Percentiles rank a stretch among this genome's conserved stretches.
Conservation (phyloP, 92 coral and sea anemone genomes). For the Porites lobata region DNA sequence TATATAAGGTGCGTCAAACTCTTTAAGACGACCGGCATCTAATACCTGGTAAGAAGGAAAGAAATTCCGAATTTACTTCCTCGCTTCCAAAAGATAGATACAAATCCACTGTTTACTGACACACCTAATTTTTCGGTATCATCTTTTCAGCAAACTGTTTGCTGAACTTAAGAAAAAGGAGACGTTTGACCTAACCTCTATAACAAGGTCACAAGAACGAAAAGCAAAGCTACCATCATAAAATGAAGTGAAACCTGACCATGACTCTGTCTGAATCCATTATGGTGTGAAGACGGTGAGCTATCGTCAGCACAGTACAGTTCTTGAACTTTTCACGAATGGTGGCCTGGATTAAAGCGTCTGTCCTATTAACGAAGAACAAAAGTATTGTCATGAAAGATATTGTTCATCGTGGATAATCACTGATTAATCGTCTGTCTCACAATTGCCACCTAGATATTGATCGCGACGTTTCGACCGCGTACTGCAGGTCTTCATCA, state of each 20-base stretch:
- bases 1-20: conserved; percentile 80
- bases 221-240: neutral
- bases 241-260: conserved; percentile 30
- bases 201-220: neutral
- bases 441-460: no score
- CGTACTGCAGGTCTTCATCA: no score
- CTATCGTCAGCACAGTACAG: conserved; percentile 89
- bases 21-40: conserved; percentile 84
- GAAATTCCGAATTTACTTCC: neutral
- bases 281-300: conserved; percentile 88
- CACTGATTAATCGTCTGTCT: no score
- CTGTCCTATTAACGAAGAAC: conserved; percentile 60
- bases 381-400: no score
- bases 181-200: neutral
- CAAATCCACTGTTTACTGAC: no score
- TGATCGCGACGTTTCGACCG: no score
- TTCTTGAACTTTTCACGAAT: conserved; percentile 86
- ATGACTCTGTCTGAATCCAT: conserved; percentile 92
- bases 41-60: conserved; percentile 64
- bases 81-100: neutral
- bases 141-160: no score
- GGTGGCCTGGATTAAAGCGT: conserved; percentile 80
- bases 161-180: neutral
- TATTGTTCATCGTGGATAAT: no score
- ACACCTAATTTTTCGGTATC: no score